These are phyloP conservation scores for Cherax destructor DNA, from an alignment of 1,140 invertebrate species.

Conservation along the genomic window DNA sequence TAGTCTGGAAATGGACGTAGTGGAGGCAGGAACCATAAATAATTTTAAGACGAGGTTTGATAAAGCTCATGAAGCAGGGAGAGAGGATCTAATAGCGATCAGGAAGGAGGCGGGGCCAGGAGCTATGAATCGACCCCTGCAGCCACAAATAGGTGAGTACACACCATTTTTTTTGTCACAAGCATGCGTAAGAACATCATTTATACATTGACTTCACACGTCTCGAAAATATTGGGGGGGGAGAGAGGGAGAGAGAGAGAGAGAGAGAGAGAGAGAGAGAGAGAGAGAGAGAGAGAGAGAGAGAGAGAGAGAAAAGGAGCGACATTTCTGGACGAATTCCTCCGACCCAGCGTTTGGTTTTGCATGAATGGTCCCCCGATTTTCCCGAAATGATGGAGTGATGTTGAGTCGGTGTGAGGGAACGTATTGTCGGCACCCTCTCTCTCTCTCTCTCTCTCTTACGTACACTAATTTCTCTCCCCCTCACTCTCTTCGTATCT, in stretches of 20 bases:
- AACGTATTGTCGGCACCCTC: constrained; percentile 49
- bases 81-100: too few species aligned
- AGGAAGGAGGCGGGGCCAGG: too few species aligned
- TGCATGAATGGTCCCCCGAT: constrained; percentile 60
- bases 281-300: too few species aligned
- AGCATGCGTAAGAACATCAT: too few species aligned
- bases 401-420: constrained; percentile 41
- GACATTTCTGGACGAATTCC: constrained; percentile 64
- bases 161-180: too few species aligned
- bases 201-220: neutral
- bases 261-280: neutral
- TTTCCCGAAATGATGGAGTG: constrained; percentile 63
- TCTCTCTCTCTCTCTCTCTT: neutral
- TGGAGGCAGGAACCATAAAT: too few species aligned
- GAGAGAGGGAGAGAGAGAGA: neutral
- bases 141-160: too few species aligned
- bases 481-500: neutral
- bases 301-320: constrained; percentile 16
- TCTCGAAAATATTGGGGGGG: neutral
- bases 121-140: too few species aligned
- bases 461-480: neutral
- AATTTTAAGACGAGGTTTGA: too few species aligned
- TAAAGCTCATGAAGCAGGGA: too few species aligned
- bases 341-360: constrained; percentile 52
- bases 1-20: too few species aligned